Evolutionary conservation across 2,888 invertebrate species (phyloP).

Genomic region (Mesoligia furuncula): DNA sequence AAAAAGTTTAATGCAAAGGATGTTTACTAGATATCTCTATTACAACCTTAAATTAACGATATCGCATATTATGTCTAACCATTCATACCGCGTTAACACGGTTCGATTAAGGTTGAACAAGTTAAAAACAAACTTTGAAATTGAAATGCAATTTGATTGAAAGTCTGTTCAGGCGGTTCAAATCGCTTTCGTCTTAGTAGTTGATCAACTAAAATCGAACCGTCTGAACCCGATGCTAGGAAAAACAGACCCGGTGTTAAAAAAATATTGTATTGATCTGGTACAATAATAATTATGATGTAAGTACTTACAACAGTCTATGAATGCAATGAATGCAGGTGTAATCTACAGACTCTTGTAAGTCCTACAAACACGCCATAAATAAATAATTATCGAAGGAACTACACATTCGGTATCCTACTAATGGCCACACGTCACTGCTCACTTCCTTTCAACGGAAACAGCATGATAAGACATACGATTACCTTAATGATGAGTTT

Average conservation of each 20-base stretch:
- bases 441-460: slow-evolving; percentile 39
- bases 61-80: background rate
- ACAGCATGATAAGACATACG: slow-evolving; percentile 36
- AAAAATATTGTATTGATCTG: background rate
- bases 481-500: slow-evolving; percentile 42
- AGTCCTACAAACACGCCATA: background rate
- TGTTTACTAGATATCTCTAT: background rate
- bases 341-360: background rate
- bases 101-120: background rate
- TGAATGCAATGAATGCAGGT: background rate
- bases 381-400: slow-evolving; percentile 18
- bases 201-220: background rate
- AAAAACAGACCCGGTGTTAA: background rate
- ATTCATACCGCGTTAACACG: background rate
- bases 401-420: slow-evolving; percentile 14
- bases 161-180: background rate
- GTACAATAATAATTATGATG: background rate
- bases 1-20: background rate
- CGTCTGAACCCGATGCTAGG: background rate
- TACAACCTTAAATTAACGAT: background rate
- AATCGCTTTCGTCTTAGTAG: background rate
- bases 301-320: background rate
- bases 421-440: slow-evolving; percentile 25
- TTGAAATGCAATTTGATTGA: background rate
- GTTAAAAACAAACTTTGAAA: background rate